Evolutionary conservation across 2,888 invertebrate species (phyloP).

Genomic region (Agapetus fuscipes): DNA sequence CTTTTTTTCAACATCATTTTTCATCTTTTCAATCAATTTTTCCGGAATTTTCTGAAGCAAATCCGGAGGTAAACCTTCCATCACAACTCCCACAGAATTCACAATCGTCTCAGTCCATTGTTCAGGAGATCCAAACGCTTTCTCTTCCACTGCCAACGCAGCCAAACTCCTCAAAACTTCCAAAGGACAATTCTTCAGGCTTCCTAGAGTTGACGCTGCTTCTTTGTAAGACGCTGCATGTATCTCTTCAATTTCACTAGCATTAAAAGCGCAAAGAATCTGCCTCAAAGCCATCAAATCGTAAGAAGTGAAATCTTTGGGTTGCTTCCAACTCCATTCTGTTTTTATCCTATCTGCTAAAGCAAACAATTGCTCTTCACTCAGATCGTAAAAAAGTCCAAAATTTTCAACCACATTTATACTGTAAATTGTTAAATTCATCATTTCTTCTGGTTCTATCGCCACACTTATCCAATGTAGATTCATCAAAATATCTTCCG

Average conservation of each 20-base stretch:
- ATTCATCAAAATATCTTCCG: slow-evolving; percentile 33
- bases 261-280: slow-evolving; percentile 48
- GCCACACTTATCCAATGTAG: slow-evolving; percentile 42
- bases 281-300: slow-evolving; percentile 45
- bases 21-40: too few species aligned
- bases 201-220: slow-evolving; percentile 37
- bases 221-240: slow-evolving; percentile 44
- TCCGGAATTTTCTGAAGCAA: slow-evolving; percentile 7
- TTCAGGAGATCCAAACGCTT: slow-evolving; percentile 37
- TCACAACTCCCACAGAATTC: slow-evolving; percentile 34
- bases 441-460: slow-evolving; percentile 38
- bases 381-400: slow-evolving; percentile 40
- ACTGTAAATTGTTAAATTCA: slow-evolving; percentile 41
- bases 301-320: slow-evolving; percentile 46
- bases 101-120: slow-evolving; percentile 34
- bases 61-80: slow-evolving; percentile 29
- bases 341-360: slow-evolving; percentile 42
- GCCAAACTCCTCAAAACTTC: slow-evolving; percentile 40
- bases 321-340: slow-evolving; percentile 44
- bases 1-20: too few species aligned
- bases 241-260: slow-evolving; percentile 42
- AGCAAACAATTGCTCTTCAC: slow-evolving; percentile 33
- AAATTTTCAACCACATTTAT: slow-evolving; percentile 47
- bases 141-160: slow-evolving; percentile 32
- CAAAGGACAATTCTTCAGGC: slow-evolving; percentile 35